Percentiles rank a stretch among this genome's conserved stretches.
phyloP scores from a whole-genome alignment of 2,888 invertebrate genomes.

The Stenolophus ochropezus region DNA sequence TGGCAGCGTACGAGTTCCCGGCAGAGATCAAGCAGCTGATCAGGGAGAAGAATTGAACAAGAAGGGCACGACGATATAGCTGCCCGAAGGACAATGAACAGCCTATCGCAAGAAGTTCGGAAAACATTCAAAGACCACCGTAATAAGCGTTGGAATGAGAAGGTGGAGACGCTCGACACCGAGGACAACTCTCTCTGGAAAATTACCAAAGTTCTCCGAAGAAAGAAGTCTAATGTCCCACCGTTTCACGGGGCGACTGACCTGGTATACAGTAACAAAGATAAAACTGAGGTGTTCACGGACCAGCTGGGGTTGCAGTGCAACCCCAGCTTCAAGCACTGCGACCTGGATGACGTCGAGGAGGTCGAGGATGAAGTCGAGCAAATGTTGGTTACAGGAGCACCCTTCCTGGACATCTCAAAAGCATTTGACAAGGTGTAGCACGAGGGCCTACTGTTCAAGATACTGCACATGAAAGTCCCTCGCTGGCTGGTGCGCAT shows the following conservation, averaged over 20 bases:
- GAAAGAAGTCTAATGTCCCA: neutral
- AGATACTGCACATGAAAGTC: slow-evolving; percentile 61
- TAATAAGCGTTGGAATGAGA: neutral
- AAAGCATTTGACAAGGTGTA: slow-evolving; percentile 67
- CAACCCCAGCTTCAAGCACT: neutral
- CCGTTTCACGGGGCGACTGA: neutral
- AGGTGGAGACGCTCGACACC: neutral
- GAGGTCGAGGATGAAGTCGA: neutral
- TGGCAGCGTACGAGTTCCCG: neutral
- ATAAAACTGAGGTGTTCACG: neutral
- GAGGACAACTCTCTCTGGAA: neutral
- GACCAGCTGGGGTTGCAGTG: neutral
- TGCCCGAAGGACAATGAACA: neutral
- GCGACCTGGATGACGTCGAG: neutral
- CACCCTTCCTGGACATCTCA: slow-evolving; percentile 65
- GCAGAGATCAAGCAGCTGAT: neutral
- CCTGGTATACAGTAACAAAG: neutral
- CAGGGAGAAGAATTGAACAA: neutral
- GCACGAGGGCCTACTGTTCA: slow-evolving; percentile 64
- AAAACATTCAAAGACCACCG: neutral
- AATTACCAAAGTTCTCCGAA: neutral
- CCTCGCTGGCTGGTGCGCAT: slow-evolving; percentile 62
- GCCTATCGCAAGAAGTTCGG: neutral
- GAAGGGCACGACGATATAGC: neutral
- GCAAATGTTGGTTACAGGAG: slow-evolving; percentile 61